phyloP scores from a whole-genome alignment of 2,888 invertebrate species.

The Sinopyrophorus schimmeli region DNA sequence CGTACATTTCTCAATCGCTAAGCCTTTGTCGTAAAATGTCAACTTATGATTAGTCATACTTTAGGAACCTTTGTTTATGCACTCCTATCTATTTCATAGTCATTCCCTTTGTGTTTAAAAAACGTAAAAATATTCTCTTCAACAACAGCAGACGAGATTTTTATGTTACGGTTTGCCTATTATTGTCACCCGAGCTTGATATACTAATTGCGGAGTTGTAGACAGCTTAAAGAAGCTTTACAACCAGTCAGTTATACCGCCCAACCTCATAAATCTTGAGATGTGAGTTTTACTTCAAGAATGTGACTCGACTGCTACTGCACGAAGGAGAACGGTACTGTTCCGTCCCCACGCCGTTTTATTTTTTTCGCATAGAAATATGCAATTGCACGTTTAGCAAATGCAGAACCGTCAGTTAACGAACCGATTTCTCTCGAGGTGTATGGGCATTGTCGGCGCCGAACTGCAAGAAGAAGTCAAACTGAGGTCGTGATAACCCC shows the following conservation, averaged over 20 bases:
- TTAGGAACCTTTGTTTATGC: too few species aligned
- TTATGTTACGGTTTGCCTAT: background rate
- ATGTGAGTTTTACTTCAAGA: constrained; percentile 4
- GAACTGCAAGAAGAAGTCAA: too few species aligned
- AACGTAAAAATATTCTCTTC: too few species aligned
- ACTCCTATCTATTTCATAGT: too few species aligned
- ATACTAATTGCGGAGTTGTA: background rate
- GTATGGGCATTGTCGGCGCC: too few species aligned
- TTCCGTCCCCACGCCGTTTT: constrained; percentile 11
- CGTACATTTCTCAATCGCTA: too few species aligned
- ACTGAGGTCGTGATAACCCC: too few species aligned
- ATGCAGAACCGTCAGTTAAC: too few species aligned
- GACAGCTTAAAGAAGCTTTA: constrained; percentile 4
- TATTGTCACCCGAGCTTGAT: background rate
- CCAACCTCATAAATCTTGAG: background rate
- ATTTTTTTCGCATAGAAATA: constrained; percentile 9
- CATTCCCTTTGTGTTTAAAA: too few species aligned
- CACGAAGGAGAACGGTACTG: constrained; percentile 5
- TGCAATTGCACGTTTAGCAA: constrained; percentile 14
- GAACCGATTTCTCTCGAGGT: too few species aligned
- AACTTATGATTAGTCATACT: too few species aligned
- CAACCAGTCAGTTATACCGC: constrained; percentile 1
- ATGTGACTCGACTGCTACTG: constrained; percentile 4
- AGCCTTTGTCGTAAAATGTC: too few species aligned
- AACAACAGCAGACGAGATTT: background rate